phyloP scores from a whole-genome alignment of 2,113 vertebrate species.

The Peromyscus californicus region DNA sequence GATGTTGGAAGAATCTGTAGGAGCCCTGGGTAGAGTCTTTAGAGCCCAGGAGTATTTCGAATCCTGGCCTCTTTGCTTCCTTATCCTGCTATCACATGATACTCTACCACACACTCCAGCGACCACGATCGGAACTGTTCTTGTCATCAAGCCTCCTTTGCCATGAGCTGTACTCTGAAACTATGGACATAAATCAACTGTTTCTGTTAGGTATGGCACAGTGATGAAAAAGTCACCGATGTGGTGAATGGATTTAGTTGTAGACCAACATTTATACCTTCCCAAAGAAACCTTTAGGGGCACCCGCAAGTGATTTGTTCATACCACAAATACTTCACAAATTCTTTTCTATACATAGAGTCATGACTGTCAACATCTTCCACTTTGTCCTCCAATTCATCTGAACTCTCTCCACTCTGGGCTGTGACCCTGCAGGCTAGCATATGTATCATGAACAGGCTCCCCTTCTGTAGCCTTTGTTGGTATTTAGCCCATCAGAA shows the following conservation, averaged over 20 bases:
- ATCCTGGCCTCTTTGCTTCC: background rate
- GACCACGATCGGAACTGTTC: background rate
- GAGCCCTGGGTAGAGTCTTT: too few relatives aligned
- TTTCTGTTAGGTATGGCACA: background rate
- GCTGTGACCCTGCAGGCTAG: background rate
- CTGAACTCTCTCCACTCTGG: background rate
- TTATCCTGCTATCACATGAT: background rate
- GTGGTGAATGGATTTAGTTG: background rate
- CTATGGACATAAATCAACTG: background rate
- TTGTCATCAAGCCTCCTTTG: background rate
- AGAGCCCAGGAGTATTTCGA: background rate
- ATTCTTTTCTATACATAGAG: background rate
- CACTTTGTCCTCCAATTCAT: background rate
- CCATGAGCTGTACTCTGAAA: background rate
- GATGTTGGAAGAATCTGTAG: too few relatives aligned
- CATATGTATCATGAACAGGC: background rate
- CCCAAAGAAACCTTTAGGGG: background rate
- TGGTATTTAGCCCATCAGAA: background rate
- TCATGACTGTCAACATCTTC: background rate
- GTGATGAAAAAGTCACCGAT: background rate
- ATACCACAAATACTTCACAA: background rate
- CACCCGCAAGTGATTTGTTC: background rate
- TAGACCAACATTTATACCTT: background rate
- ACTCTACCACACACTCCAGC: background rate
- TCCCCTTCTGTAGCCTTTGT: background rate